Percentiles rank a stretch among this genome's conserved stretches.
Evolutionary conservation across 2,888 invertebrate species (phyloP).

Genomic region (Philereme vetulata): DNA sequence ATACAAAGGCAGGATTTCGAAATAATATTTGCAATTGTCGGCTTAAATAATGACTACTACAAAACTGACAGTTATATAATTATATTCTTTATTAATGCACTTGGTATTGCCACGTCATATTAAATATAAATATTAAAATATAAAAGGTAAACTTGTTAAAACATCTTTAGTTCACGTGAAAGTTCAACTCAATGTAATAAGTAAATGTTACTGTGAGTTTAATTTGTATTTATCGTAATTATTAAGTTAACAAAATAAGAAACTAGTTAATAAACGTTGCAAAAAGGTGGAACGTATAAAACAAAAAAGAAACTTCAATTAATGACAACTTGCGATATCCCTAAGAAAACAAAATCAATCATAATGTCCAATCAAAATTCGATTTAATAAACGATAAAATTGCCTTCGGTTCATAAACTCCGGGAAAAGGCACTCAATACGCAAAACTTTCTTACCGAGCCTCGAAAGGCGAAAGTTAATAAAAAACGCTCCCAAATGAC

Average conservation of each 20-base stretch:
- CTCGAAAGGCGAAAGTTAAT: constrained; percentile 63
- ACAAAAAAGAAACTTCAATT: constrained; percentile 8
- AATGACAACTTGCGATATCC: constrained; percentile 7
- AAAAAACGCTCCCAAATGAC: constrained; percentile 78
- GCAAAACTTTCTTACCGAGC: constrained; percentile 37
- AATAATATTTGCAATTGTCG: constrained; percentile 60
- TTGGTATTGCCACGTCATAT: constrained; percentile 22
- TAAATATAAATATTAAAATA: too few relatives aligned
- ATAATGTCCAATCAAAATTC: constrained; percentile 60
- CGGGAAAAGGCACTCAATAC: constrained; percentile 55
- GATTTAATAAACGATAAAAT: constrained; percentile 71
- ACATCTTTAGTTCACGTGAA: not conserved
- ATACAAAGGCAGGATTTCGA: constrained; percentile 54
- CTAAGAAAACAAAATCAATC: constrained; percentile 37
- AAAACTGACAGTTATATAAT: constrained; percentile 42
- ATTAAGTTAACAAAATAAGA: too few relatives aligned
- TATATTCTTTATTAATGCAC: constrained; percentile 36
- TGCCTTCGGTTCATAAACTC: constrained; percentile 65
- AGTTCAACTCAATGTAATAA: too few relatives aligned
- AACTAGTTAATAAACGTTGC: too few relatives aligned
- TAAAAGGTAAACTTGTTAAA: constrained; percentile 12
- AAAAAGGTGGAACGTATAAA: too few relatives aligned
- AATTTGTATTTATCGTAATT: too few relatives aligned
- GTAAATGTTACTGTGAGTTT: too few relatives aligned
- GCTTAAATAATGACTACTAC: constrained; percentile 55